Conservation (phyloP, 2,113 vertebrate species). For the Nothoprocta pentlandii region DNA sequence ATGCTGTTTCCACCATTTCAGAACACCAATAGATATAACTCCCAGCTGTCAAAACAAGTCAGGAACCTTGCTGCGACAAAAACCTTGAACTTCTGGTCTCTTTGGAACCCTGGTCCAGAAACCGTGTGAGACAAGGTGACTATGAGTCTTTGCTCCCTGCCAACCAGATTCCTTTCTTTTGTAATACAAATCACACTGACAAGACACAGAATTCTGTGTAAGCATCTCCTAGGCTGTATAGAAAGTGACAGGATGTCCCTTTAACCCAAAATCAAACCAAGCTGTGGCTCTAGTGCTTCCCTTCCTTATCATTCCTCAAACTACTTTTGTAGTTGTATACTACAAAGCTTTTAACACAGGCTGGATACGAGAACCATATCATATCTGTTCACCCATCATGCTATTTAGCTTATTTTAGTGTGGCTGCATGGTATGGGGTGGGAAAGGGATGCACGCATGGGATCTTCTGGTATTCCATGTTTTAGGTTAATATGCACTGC, state of each 20-base stretch:
- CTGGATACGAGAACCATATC: neutral
- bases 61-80: neutral
- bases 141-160: neutral
- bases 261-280: neutral
- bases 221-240: neutral
- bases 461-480: neutral
- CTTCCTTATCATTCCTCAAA: neutral
- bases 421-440: neutral
- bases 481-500: neutral
- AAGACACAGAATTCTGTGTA: neutral
- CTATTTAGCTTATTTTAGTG: neutral
- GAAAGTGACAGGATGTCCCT: neutral
- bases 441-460: neutral
- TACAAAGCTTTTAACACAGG: neutral
- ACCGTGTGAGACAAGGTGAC: neutral
- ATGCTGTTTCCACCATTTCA: neutral
- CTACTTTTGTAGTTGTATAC: neutral
- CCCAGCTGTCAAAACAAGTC: neutral
- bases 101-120: neutral
- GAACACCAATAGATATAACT: neutral
- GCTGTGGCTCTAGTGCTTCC: neutral
- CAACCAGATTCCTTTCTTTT: neutral
- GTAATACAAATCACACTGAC: neutral
- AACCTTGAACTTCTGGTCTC: neutral
- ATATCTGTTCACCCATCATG: neutral